A percentile compares a stretch with the other conserved stretches of the same genome.
These are phyloP conservation scores for Schizothorax lantsangensis DNA, from an alignment of 2,797 vertebrate species.

Conservation along the genomic window DNA sequence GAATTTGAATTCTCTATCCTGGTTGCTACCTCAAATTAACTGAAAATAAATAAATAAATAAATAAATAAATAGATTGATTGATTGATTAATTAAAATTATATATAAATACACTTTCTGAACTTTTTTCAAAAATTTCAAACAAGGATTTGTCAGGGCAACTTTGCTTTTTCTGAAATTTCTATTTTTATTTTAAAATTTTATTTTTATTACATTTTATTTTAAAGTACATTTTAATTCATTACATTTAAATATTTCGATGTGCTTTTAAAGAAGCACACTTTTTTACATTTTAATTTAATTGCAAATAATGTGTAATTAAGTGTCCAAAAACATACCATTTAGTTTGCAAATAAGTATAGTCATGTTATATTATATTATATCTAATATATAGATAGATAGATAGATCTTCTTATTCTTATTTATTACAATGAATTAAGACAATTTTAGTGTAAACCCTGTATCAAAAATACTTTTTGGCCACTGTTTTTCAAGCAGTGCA, in stretches of 20 bases:
- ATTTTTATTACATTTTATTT: neutral
- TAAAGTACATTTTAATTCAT: neutral
- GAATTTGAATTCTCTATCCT: neutral
- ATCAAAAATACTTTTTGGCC: neutral
- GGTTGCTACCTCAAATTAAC: neutral
- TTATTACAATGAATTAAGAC: neutral
- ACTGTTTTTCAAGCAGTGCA: no score
- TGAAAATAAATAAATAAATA: neutral
- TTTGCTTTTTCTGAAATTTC: no score
- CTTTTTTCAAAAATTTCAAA: neutral
- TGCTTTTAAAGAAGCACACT: neutral
- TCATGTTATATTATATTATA: neutral
- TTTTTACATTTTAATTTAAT: neutral
- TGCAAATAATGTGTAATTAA: neutral
- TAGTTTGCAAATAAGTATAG: neutral
- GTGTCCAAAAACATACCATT: neutral
- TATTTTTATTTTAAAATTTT: no score
- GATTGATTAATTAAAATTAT: no score
- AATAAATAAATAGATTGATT: no score
- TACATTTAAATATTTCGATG: neutral
- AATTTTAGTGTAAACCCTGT: neutral
- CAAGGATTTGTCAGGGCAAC: no score
- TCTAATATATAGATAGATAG: no score
- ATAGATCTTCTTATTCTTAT: no score
- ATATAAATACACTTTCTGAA: neutral